Conservation (phyloP, 2,113 vertebrate genomes). For the Tachysurus fulvidraco region DNA sequence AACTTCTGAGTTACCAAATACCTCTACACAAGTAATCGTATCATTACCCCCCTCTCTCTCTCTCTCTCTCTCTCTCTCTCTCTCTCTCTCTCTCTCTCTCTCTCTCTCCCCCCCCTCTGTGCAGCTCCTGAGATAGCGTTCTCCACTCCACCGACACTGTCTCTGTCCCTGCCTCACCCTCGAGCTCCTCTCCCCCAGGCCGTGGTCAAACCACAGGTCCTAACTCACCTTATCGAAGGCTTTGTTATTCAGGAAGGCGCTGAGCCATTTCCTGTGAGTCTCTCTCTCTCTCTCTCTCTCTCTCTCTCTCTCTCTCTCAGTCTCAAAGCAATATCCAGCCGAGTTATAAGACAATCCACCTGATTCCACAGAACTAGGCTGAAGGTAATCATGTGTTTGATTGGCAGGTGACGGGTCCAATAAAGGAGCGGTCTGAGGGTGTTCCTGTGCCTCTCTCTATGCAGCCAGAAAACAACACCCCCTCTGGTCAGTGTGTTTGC, state of each 20-base stretch:
- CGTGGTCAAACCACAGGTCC: conserved; percentile 97
- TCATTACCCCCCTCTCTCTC: background rate
- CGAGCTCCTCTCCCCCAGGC: conserved; percentile 88
- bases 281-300: background rate
- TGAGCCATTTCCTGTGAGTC: conserved; percentile 93
- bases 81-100: background rate
- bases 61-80: background rate
- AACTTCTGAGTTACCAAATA: background rate
- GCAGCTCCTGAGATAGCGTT: conserved; percentile 62
- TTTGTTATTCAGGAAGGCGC: conserved; percentile 99
- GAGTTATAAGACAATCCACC: too few species aligned
- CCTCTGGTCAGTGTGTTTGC: conserved; percentile 62
- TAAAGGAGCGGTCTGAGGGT: conserved; percentile 73
- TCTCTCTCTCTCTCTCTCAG: background rate
- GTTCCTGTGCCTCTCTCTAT: conserved; percentile 63
- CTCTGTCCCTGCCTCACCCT: conserved; percentile 69
- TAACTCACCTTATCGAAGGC: conserved; percentile 97
- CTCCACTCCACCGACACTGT: conserved; percentile 71
- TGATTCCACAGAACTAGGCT: too few species aligned
- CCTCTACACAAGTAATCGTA: too few species aligned
- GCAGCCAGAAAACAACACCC: conserved; percentile 62
- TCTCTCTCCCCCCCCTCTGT: too few species aligned
- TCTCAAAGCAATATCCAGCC: background rate
- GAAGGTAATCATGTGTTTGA: conserved; percentile 29
- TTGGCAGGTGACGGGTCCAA: conserved; percentile 73